Base-by-base conservation (phyloP, 2,113 vertebrate genomes). In the Tetrao urogallus region DNA sequence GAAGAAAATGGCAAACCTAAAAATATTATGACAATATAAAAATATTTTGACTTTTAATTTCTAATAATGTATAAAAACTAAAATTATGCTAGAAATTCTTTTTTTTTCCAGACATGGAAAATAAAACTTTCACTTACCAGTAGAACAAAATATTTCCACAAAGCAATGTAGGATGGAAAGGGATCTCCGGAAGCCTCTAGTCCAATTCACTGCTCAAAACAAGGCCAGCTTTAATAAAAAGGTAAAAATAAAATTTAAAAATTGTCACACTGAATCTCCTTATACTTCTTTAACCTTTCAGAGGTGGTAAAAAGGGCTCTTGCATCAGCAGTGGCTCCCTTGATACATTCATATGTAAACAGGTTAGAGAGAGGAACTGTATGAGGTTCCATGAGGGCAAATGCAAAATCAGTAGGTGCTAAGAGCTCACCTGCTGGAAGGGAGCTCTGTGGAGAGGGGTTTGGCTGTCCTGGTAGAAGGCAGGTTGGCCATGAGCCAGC, bases 1-100 rank as follows among this genome's bases (percentile, higher is more conserved):
- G 64, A 80, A 77, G 25, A 22, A 93, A 94, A 67, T 50, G 7
- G 13, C 28, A 88, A 89, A 42, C 50, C 50, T 56, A 32, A 56
- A 89, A 94, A 85, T 80, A 58, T 92, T 91, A 82, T 91, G 36
- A 77, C 13, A 54, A 42, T 54, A 60, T 56, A 32, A 56, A 92
- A 94, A 85, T 80, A 58, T 92, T 91, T 82, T 91, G 36, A 77
- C 13, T 94, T 85, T 72, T 87, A 10, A 36, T 73, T 95, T 87
- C 80, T 80, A 77, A 82, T 12, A 57, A 6, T 34, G 10, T 74
- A 8, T 93, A 57, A 70, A 3, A 14, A 3, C 77, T 88, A 69
- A 79, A 54, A 63, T 77, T 90, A 66, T 19, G 90, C 14, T 74
- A 58, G 47, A 86, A 86, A 83, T 76, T 58, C n/a, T 74, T 5